These are phyloP conservation scores for Lindbergichthys nudifrons DNA, from an alignment of 2,797 vertebrate genomes.

Conservation along the genomic window DNA sequence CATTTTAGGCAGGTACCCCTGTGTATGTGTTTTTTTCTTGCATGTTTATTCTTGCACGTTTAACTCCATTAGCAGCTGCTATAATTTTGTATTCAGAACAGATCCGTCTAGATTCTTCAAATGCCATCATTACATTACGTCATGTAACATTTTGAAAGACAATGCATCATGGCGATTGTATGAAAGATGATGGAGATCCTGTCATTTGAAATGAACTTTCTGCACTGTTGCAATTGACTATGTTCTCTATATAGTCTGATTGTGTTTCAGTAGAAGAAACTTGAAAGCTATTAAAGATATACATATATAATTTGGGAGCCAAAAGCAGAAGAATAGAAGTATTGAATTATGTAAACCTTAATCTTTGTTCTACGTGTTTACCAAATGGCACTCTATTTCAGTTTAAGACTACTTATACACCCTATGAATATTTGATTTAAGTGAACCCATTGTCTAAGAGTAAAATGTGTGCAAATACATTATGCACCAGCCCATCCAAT, in stretches of 20 bases:
- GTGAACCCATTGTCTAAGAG: conserved; percentile 31
- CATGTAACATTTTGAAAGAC: neutral
- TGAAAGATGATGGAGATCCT: conserved; percentile 4
- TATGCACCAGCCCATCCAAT: conserved; percentile 45
- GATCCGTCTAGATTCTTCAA: neutral
- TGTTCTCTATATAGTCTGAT: conserved; percentile 1
- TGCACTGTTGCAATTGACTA: neutral
- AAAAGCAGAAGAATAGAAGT: conserved; percentile 21
- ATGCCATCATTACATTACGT: conserved; percentile 4
- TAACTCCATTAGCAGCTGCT: neutral
- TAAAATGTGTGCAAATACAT: conserved; percentile 52
- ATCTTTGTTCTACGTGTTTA: conserved; percentile 42
- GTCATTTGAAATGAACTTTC: conserved; percentile 4
- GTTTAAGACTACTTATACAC: conserved; percentile 30
- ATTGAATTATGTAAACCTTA: conserved; percentile 27
- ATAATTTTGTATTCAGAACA: neutral
- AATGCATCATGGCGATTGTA: neutral
- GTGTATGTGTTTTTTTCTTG: neutral
- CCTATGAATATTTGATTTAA: conserved; percentile 60
- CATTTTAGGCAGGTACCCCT: neutral
- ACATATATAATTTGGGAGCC: conserved; percentile 9
- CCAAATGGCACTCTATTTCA: conserved; percentile 17
- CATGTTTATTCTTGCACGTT: neutral
- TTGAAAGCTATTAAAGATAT: conserved; percentile 23
- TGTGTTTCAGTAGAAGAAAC: conserved; percentile 19